A percentile compares a stretch with the other conserved stretches of the same genome.
Conservation (phyloP, 2,888 invertebrate species). For the Ectemnius continuus region DNA sequence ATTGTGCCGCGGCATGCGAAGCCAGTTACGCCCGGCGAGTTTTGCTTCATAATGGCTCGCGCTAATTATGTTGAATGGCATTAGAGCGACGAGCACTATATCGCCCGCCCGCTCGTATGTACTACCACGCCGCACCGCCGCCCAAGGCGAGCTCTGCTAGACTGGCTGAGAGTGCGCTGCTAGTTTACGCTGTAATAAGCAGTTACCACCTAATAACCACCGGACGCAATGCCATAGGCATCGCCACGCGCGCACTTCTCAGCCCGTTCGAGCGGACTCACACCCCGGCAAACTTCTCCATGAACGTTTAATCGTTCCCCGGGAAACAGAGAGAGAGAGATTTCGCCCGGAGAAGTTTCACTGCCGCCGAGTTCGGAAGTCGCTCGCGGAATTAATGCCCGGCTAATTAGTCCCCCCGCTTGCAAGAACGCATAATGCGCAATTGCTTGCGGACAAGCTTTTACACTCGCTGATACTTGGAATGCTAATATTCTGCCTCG, state of each 20-base stretch:
- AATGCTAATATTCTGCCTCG: no score
- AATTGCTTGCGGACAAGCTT: no score
- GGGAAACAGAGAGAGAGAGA: neutral
- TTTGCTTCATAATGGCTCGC: constrained; percentile 50
- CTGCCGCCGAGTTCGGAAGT: neutral
- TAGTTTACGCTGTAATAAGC: constrained; percentile 55
- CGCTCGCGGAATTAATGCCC: neutral
- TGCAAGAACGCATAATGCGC: neutral
- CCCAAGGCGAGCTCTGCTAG: constrained; percentile 8
- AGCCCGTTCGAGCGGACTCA: neutral
- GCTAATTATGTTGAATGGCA: constrained; percentile 58
- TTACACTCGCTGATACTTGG: no score
- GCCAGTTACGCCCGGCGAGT: constrained; percentile 36
- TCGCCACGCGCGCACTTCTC: neutral
- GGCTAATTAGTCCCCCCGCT: neutral
- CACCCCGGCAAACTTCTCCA: neutral
- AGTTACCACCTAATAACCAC: constrained; percentile 58
- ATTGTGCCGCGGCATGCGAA: constrained; percentile 16
- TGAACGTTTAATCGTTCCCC: neutral
- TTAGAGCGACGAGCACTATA: constrained; percentile 33
- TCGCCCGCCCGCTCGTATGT: constrained; percentile 5
- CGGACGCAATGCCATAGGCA: constrained; percentile 24
- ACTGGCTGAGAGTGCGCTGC: constrained; percentile 12
- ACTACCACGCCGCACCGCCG: neutral
- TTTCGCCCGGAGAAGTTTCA: neutral